Evolutionary conservation across 2,797 vertebrate species (phyloP), one percentile per base, ranked within the genome.

Genomic region (Emys orbicularis): DNA sequence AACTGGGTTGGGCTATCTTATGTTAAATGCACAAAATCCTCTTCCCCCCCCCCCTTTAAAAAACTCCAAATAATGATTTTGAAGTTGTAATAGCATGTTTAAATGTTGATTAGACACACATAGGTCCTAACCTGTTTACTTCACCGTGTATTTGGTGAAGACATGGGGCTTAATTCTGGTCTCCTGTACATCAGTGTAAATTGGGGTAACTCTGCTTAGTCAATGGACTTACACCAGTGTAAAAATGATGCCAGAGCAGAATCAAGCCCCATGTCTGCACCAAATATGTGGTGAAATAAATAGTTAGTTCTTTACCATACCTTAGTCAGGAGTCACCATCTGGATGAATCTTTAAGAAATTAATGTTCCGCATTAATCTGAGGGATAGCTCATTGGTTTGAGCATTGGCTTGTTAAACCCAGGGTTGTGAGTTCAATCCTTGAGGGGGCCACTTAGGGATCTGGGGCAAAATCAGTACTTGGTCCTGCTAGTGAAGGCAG

Each of bases 1-100:
- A 82, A 88, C 57, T 57, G 85, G 72, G 3, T 83, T 87, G 18
- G 54, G 72, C 16, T 92, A 53, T 87, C 96, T 81, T 88, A 87
- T 79, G 76, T 90, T 44, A 80, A 94, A 12, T 81, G 41, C 50
- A 79, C 49, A 74, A 47, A 91, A 77, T 87, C 61, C 87, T 52
- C 2, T 3, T 3, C 83, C 41, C 41, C 41, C 16, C 79, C 80
- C 2, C 29, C 21, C 12, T 82, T 79, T n/a, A 56, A 86, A 59
- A 95, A 95, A 85, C 4, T 2, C 56, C 15, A 82, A 61, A 77
- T 27, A 54, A 57, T 81, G 81, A 31, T 50, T 92, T 54, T 74
- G 72, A 54, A 92, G 83, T 50, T 0, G 80, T 56, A 92, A 31
- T 88, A 50, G 89, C 82, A 6, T 84, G 25, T 77, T 79, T 94